These are phyloP conservation scores for Pseudorhiza aurosa DNA, from an alignment of 30 jellyfish, hydroid and myxozoan genomes.

Conservation along the genomic window DNA sequence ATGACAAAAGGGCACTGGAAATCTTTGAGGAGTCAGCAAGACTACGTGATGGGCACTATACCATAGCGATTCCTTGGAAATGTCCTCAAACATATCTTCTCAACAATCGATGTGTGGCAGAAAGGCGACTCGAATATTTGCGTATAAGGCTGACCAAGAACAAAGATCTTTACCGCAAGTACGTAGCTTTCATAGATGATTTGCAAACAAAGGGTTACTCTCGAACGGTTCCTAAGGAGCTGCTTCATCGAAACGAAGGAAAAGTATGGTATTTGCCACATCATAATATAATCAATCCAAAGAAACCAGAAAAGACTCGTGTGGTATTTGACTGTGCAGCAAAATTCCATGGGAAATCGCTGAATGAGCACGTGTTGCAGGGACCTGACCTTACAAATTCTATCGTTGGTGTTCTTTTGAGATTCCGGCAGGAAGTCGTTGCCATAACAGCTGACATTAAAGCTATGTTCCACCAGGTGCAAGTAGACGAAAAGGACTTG, in stretches of 20 bases:
- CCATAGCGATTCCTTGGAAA: constrained; percentile 21
- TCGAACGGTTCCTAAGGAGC: constrained; percentile 6
- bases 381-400: constrained; percentile 71
- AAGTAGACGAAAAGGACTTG: constrained; percentile 31
- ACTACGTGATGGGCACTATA: not conserved
- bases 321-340: constrained; percentile 83
- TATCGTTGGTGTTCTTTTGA: constrained; percentile 4
- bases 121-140: not conserved
- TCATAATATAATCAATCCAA: constrained; percentile 58
- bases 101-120: constrained; percentile 34
- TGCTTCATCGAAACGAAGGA: not conserved
- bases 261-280: constrained; percentile 70
- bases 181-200: constrained; percentile 33
- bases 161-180: not conserved
- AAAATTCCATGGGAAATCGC: constrained; percentile 42
- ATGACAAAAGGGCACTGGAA: constrained; percentile 36
- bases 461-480: constrained; percentile 74
- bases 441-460: constrained; percentile 71
- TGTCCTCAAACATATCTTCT: constrained; percentile 10
- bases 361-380: constrained; percentile 57
- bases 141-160: not conserved
- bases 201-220: constrained; percentile 12
- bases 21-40: constrained; percentile 16
- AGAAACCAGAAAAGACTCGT: constrained; percentile 64
- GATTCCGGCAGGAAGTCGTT: constrained; percentile 74